Base-by-base conservation (phyloP, 1,140 invertebrate species). In the Sinonovacula constricta region DNA sequence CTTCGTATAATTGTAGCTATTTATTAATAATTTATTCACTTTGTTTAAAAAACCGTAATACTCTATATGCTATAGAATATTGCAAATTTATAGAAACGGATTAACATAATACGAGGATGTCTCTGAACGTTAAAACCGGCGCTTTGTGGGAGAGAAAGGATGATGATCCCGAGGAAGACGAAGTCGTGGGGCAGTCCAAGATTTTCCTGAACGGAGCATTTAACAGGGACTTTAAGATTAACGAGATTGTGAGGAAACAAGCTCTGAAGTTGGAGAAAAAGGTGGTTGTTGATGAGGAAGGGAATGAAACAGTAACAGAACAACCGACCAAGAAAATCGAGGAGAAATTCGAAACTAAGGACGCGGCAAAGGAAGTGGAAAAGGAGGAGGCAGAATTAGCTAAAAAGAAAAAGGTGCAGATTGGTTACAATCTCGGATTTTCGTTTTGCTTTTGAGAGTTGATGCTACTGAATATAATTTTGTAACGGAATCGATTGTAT, bases 341-440 rank as follows among this genome's bases (percentile, higher is more conserved):
- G 24, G 66, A 76, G 36, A 56, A 75, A 15, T 33, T 54, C 39
- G 31, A 34, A 34, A 53, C 30, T 31, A 36, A 39, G 26, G 67
- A 63, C 18, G 66, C 49, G 3, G 18, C 14, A 2, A 22, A 57
- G 24, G 18, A 69, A 14, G 18, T 1, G 1, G n/a, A 36, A 39
- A 53, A 65, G 24, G 76, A 79, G 26, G 59, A 69, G 12, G 66
- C 56, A 31, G 79, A 80, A 24, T 53, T 75, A 70, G 28, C 70
- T 12, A 67, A 76, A 33, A 66, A 56, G 24, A 63, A 51, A 76
- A 76, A 76, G 72, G 72, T 76, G 39, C 28, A 49, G 15, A n/a
- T n/a, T n/a, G n/a, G n/a, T n/a, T n/a, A n/a, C n/a, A n/a, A n/a
- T n/a, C n/a, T n/a, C n/a, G n/a, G n/a, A n/a, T n/a, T n/a, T n/a